Evolutionary conservation across 2,113 vertebrate genomes (phyloP).

Genomic region (Arizona elegans): DNA sequence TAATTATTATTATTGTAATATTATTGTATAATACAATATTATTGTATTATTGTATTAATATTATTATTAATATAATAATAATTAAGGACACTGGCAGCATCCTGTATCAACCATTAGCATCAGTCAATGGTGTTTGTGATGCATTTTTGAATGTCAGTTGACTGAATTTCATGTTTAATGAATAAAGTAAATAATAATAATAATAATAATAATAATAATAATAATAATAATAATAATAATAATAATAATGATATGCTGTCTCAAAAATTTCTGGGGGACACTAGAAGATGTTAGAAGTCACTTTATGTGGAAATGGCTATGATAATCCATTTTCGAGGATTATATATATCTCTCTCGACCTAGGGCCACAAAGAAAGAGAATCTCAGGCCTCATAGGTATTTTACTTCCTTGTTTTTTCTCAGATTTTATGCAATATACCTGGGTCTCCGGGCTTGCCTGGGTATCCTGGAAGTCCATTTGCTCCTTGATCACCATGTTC

Average conservation of each 20-base stretch:
- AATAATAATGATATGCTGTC: neutral
- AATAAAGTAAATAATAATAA: too few species aligned
- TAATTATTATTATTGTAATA: too few species aligned
- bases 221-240: neutral
- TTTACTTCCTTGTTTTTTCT: neutral
- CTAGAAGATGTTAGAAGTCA: neutral
- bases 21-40: too few species aligned
- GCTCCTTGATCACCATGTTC: constrained; percentile 81
- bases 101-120: too few species aligned
- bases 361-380: neutral
- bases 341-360: too few species aligned
- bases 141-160: too few species aligned
- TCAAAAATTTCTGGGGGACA: neutral
- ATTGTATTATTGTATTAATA: too few species aligned
- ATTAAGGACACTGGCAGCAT: too few species aligned
- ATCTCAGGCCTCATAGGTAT: neutral
- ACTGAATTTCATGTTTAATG: too few species aligned
- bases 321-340: neutral
- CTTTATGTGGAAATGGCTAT: neutral
- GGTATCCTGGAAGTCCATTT: constrained; percentile 77
- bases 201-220: too few species aligned
- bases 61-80: too few species aligned
- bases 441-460: constrained; percentile 88
- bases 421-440: constrained; percentile 62
- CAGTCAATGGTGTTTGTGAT: too few species aligned